A percentile compares a stretch with the other conserved stretches of the same genome.
These are phyloP conservation scores for Calidris pygmaea DNA, from an alignment of 2,113 vertebrate genomes.

Conservation along the genomic window DNA sequence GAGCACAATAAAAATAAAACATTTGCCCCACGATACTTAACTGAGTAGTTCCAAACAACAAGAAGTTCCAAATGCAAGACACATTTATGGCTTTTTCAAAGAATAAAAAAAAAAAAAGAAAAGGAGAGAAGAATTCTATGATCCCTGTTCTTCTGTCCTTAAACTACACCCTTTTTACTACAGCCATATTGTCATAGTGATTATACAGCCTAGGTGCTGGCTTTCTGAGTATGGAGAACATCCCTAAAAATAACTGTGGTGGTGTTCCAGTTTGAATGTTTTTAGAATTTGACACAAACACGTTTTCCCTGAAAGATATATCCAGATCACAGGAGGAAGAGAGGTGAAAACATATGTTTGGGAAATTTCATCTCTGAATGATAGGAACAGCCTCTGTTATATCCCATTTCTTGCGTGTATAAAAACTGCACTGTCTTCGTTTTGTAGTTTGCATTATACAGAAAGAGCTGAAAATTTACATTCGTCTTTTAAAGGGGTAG, in stretches of 20 bases:
- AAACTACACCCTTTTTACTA: not conserved
- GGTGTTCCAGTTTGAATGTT: not conserved
- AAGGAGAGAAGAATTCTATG: not conserved
- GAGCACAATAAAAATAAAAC: not conserved
- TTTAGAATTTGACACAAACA: constrained; percentile 12
- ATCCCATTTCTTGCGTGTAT: not conserved
- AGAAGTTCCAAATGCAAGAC: not conserved
- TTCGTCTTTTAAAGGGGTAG: not conserved
- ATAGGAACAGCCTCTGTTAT: not conserved
- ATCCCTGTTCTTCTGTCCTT: not conserved
- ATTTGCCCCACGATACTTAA: not conserved
- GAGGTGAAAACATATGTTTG: not conserved
- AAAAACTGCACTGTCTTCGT: not conserved
- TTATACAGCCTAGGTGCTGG: not conserved
- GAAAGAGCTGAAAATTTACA: not conserved
- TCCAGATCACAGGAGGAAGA: not conserved
- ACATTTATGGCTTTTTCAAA: not conserved
- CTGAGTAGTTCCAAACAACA: not conserved
- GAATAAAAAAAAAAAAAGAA: not conserved
- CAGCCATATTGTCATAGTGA: not conserved
- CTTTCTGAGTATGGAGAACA: not conserved
- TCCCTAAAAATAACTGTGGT: not conserved
- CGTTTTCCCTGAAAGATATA: not conserved
- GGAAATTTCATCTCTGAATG: not conserved
- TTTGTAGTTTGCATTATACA: not conserved